phyloP scores from a whole-genome alignment of 2,797 vertebrate genomes.

The Channa striata region DNA sequence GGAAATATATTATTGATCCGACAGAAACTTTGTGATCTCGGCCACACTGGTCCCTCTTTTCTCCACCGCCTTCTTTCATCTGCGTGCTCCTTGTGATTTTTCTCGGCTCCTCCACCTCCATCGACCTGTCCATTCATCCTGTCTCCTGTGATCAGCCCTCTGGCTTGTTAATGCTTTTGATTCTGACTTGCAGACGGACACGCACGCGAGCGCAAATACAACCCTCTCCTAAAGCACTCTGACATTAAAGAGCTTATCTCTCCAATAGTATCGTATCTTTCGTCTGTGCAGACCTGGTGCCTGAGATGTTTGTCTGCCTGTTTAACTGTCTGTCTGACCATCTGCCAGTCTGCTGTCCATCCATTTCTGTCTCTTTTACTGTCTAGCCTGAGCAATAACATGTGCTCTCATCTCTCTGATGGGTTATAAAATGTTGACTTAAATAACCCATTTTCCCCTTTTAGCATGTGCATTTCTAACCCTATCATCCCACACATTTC shows the following conservation, averaged over 20 bases:
- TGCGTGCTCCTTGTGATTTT: slow-evolving; percentile 40
- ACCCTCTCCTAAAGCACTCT: slow-evolving; percentile 7
- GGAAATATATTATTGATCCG: slow-evolving; percentile 58
- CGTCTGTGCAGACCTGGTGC: slow-evolving; percentile 6
- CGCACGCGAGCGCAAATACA: not conserved
- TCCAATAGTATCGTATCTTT: slow-evolving; percentile 33
- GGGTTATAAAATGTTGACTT: slow-evolving; percentile 43
- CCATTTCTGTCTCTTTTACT: slow-evolving; percentile 25
- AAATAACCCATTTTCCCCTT: slow-evolving; percentile 55
- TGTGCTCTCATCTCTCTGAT: slow-evolving; percentile 33
- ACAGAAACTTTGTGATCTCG: slow-evolving; percentile 54
- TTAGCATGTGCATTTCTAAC: slow-evolving; percentile 41
- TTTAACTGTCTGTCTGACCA: slow-evolving; percentile 52
- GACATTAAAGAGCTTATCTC: slow-evolving; percentile 55
- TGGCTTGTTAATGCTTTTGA: slow-evolving; percentile 59
- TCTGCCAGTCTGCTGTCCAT: slow-evolving; percentile 51
- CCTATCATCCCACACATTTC: slow-evolving; percentile 57
- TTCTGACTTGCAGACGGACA: slow-evolving; percentile 22
- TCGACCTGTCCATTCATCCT: slow-evolving; percentile 56
- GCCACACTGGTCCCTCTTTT: slow-evolving; percentile 8
- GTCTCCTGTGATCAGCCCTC: slow-evolving; percentile 67
- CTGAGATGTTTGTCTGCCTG: slow-evolving; percentile 42
- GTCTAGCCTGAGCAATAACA: slow-evolving; percentile 39
- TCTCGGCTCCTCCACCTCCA: slow-evolving; percentile 43
- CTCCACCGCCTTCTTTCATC: slow-evolving; percentile 41